Percentiles rank a stretch among this genome's conserved stretches.
Evolutionary conservation across 1,140 invertebrate species (phyloP).

Genomic region (Diabrotica undecimpunctata): DNA sequence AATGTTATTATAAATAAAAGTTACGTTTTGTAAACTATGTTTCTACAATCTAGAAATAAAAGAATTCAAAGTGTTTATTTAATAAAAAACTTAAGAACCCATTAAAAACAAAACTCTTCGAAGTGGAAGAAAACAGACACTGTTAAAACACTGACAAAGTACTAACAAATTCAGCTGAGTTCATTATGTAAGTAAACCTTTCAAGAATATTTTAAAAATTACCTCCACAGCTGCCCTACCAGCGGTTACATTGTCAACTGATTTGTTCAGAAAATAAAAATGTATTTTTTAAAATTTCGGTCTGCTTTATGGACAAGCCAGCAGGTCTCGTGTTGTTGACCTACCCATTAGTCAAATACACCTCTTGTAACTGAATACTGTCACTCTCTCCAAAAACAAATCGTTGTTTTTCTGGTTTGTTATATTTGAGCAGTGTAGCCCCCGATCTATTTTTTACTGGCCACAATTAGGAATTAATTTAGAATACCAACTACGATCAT

Average conservation of each 20-base stretch:
- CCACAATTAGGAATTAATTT: background rate
- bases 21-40: background rate
- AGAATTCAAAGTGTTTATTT: background rate
- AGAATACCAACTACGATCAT: too few species aligned
- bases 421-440: background rate
- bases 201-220: background rate
- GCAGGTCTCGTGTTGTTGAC: constrained; percentile 9
- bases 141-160: background rate
- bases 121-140: background rate
- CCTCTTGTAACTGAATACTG: constrained; percentile 14
- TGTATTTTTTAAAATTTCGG: constrained; percentile 19
- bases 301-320: constrained; percentile 6
- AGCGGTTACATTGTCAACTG: constrained; percentile 18
- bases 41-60: too few species aligned
- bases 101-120: background rate
- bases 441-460: background rate
- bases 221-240: constrained; percentile 6
- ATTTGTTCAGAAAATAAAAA: constrained; percentile 23
- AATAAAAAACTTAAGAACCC: background rate
- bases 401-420: constrained; percentile 11
- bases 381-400: constrained; percentile 12
- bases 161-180: constrained; percentile 6
- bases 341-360: constrained; percentile 19
- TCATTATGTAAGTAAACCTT: constrained; percentile 10
- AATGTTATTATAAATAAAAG: too few species aligned